These are phyloP conservation scores for Rhagoletis zephyria DNA, from an alignment of 1,140 invertebrate genomes.

Conservation along the genomic window DNA sequence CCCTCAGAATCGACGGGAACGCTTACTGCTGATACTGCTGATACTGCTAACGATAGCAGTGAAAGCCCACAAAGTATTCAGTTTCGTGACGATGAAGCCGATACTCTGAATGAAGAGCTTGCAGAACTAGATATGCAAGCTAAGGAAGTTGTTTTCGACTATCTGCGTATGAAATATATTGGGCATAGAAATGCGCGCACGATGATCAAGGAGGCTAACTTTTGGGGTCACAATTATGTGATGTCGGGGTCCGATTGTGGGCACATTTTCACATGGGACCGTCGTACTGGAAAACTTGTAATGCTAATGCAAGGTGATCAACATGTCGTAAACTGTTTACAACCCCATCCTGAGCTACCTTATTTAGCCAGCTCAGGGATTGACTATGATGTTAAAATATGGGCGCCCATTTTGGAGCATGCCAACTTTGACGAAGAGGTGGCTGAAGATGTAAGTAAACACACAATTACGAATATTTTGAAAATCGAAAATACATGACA, in stretches of 20 bases:
- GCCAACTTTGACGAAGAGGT: conserved; percentile 79
- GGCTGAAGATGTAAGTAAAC: conserved; percentile 80
- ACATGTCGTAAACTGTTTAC: conserved; percentile 90
- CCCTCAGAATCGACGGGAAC: background rate
- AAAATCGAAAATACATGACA: background rate
- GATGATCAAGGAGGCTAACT: conserved; percentile 92
- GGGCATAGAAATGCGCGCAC: conserved; percentile 90
- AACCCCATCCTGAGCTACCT: conserved; percentile 87
- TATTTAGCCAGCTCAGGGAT: conserved; percentile 90
- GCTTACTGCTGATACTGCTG: too few relatives aligned
- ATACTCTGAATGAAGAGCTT: conserved; percentile 56
- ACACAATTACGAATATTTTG: background rate
- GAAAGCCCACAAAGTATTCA: conserved; percentile 14
- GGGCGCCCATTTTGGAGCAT: conserved; percentile 81
- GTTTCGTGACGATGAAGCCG: conserved; percentile 53
- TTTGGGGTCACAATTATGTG: conserved; percentile 88
- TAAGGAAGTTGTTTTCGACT: conserved; percentile 60
- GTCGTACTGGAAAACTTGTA: conserved; percentile 79
- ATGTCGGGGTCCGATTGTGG: conserved; percentile 92
- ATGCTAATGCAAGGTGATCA: conserved; percentile 88
- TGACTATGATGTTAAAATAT: conserved; percentile 91
- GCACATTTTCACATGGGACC: conserved; percentile 83
- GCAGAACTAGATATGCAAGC: conserved; percentile 57
- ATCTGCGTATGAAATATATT: conserved; percentile 82
- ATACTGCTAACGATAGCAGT: too few relatives aligned